Percentiles rank a stretch among this genome's conserved stretches.
These are phyloP conservation scores for Uromys caudimaculatus DNA, from an alignment of 2,797 vertebrate genomes.

Conservation along the genomic window DNA sequence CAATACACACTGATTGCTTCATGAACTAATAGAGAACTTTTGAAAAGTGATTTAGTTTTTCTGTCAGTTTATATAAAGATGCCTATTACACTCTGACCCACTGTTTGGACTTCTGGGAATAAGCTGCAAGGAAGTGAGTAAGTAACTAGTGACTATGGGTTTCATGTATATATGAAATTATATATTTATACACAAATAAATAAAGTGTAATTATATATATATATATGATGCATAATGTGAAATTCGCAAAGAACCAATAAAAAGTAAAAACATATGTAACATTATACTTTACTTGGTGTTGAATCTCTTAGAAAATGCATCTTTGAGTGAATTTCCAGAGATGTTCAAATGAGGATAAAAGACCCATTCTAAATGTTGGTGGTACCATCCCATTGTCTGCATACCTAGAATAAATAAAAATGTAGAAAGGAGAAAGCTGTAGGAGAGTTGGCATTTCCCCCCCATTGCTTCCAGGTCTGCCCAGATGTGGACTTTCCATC, in stretches of 20 bases:
- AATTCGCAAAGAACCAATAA: background rate
- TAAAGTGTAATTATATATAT: no score
- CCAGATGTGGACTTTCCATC: background rate
- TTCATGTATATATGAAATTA: background rate
- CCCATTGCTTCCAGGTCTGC: background rate
- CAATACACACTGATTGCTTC: background rate
- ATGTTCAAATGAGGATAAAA: background rate
- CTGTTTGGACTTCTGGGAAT: background rate
- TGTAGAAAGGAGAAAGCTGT: background rate
- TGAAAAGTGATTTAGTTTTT: background rate
- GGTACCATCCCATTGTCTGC: background rate
- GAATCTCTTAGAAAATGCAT: background rate
- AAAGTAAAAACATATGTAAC: background rate
- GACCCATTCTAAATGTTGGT: background rate
- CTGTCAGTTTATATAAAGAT: accelerated
- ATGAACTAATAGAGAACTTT: background rate
- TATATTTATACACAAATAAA: background rate
- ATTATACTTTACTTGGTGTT: background rate
- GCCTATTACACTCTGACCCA: no score
- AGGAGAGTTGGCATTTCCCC: background rate
- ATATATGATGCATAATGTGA: background rate
- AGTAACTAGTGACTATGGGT: background rate
- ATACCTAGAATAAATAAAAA: background rate
- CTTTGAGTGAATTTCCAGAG: background rate
- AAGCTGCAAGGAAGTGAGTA: background rate